Evolutionary conservation across 2,797 vertebrate species (phyloP).

Genomic region (Hippocampus kuda): DNA sequence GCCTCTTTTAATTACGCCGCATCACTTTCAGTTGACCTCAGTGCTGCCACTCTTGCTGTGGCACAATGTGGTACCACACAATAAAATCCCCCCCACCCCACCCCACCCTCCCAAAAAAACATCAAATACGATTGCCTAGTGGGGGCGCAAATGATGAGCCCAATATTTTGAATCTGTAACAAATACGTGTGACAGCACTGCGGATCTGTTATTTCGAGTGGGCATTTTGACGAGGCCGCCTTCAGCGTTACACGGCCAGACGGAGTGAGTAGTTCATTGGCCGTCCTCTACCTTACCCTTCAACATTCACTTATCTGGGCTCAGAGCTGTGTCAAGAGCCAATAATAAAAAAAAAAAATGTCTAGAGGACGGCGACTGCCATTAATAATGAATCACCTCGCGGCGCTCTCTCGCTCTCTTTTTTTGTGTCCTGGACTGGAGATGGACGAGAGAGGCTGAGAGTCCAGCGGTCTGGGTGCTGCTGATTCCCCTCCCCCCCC

Average conservation of each 20-base stretch:
- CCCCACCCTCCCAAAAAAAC: background rate
- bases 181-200: background rate
- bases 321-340: constrained; percentile 19
- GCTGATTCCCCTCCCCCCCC: too few species aligned
- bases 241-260: background rate
- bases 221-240: background rate
- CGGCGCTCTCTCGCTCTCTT: constrained; percentile 35
- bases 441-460: background rate
- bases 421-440: constrained; percentile 29
- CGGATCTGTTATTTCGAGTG: background rate
- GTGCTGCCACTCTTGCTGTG: background rate
- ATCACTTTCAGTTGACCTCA: background rate
- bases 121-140: background rate
- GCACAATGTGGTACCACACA: background rate
- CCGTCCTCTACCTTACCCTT: constrained; percentile 20
- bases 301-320: constrained; percentile 40
- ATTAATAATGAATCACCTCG: constrained; percentile 65
- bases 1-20: background rate
- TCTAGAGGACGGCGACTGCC: constrained; percentile 32
- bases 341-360: constrained; percentile 7
- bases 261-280: constrained; percentile 32
- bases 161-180: background rate
- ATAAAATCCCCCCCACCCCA: background rate
- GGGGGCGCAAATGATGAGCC: too few species aligned
- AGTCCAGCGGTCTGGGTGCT: background rate